A percentile compares a stretch with the other conserved stretches of the same genome.
Conservation (phyloP, 2,113 vertebrate species). For the Ceyx cyanopectus region DNA sequence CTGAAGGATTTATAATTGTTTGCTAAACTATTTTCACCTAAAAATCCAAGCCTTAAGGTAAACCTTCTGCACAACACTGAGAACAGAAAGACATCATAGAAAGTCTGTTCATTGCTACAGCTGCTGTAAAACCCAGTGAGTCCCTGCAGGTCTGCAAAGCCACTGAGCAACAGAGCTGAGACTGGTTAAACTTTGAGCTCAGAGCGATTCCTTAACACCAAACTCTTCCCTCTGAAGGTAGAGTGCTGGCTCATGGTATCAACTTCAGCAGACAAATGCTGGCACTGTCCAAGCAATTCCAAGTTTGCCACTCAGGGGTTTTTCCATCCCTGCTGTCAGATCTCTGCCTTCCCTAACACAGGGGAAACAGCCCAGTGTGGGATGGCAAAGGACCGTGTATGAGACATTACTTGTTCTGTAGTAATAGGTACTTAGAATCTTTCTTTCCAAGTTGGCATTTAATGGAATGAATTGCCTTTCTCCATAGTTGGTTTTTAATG, state of each 20-base stretch:
- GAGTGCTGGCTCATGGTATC: neutral
- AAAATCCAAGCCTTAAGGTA: neutral
- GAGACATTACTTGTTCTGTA: slow-evolving; percentile 5
- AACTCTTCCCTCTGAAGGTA: neutral
- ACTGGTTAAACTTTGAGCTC: neutral
- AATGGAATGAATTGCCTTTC: neutral
- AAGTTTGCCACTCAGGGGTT: neutral
- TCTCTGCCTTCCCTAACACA: neutral
- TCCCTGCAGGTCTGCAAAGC: neutral
- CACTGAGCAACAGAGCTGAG: neutral
- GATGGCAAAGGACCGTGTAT: neutral
- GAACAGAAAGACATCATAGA: neutral
- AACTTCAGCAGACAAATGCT: neutral
- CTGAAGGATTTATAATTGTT: neutral
- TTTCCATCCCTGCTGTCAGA: neutral
- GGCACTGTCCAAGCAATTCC: neutral
- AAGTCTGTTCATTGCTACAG: neutral
- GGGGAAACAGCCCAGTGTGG: neutral
- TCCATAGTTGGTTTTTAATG: neutral
- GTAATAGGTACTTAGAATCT: neutral
- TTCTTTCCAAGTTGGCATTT: slow-evolving; percentile 21
- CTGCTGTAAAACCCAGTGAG: neutral
- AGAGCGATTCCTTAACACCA: neutral
- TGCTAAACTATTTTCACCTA: neutral
- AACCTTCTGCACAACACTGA: neutral